A percentile compares a stretch with the other conserved stretches of the same genome.
These are phyloP conservation scores for Pocillopora verrucosa DNA, from an alignment of 64 coral and sea anemone genomes.

Conservation along the genomic window DNA sequence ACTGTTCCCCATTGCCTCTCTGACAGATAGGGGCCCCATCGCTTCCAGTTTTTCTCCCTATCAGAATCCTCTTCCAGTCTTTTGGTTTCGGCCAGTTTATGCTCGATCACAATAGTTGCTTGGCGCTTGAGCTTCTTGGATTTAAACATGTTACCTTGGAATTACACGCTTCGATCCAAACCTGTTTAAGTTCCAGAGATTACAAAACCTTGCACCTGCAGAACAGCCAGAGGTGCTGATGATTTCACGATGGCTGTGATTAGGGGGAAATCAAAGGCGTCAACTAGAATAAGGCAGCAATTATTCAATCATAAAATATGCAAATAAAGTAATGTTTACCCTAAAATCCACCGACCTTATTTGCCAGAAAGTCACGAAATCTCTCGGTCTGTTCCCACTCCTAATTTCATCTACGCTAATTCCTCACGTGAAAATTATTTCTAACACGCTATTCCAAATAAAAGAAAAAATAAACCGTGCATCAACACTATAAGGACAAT, in stretches of 20 bases:
- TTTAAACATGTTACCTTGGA: not conserved
- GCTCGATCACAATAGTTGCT: slow-evolving; percentile 22
- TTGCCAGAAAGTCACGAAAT: slow-evolving; percentile 14
- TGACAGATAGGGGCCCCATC: slow-evolving; percentile 86
- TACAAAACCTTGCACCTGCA: not conserved
- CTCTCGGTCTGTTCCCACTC: not conserved
- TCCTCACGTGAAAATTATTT: not conserved
- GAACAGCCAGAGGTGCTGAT: not conserved
- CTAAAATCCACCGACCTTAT: not conserved
- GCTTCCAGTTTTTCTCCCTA: slow-evolving; percentile 89
- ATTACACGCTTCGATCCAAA: not conserved
- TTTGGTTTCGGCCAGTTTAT: slow-evolving; percentile 55
- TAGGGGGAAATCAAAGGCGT: not conserved
- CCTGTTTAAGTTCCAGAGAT: not conserved
- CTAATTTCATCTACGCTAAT: not conserved
- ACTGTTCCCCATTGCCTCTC: slow-evolving; percentile 92
- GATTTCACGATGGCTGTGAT: not conserved
- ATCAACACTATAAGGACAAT: not conserved
- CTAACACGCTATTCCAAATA: not conserved
- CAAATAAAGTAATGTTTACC: slow-evolving; percentile 1
- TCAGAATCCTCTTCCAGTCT: slow-evolving; percentile 76
- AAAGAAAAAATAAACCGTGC: not conserved
- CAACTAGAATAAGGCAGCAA: not conserved
- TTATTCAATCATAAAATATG: slow-evolving; percentile 11
- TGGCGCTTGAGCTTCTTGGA: slow-evolving; percentile 12